These are phyloP conservation scores for Danaus chrysippus DNA, from an alignment of 2,888 invertebrate genomes.

Conservation along the genomic window DNA sequence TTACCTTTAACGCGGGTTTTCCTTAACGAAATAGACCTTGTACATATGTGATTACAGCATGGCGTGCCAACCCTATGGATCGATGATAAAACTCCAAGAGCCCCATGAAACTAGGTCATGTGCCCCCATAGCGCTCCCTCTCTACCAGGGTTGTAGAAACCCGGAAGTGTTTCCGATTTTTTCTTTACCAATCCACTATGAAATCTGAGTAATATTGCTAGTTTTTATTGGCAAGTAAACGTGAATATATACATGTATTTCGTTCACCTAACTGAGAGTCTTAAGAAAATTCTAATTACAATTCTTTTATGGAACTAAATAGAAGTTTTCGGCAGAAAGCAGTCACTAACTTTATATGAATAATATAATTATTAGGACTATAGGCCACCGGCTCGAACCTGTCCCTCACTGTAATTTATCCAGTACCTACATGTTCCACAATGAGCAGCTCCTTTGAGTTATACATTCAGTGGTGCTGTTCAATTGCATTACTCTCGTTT, in stretches of 20 bases:
- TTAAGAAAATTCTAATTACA: too few relatives aligned
- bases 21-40: slow-evolving; percentile 25
- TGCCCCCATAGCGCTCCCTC: slow-evolving; percentile 57
- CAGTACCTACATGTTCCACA: slow-evolving; percentile 3
- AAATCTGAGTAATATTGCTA: too few relatives aligned
- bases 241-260: too few relatives aligned
- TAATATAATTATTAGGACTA: too few relatives aligned
- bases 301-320: too few relatives aligned
- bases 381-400: background rate
- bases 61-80: slow-evolving; percentile 50
- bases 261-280: too few relatives aligned
- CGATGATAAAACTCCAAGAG: slow-evolving; percentile 62
- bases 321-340: too few relatives aligned
- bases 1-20: slow-evolving; percentile 21
- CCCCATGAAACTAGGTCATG: slow-evolving; percentile 71
- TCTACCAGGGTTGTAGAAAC: slow-evolving; percentile 52
- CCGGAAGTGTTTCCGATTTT: slow-evolving; percentile 35
- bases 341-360: too few relatives aligned
- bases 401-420: background rate
- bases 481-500: slow-evolving; percentile 68
- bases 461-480: slow-evolving; percentile 40
- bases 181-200: slow-evolving; percentile 17
- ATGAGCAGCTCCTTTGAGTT: slow-evolving; percentile 19
- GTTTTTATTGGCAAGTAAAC: too few relatives aligned
- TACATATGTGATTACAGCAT: slow-evolving; percentile 21